Evolutionary conservation across 2,113 vertebrate genomes (phyloP), one percentile per base, ranked within the genome.

Genomic region (Hyperopisus bebe): DNA sequence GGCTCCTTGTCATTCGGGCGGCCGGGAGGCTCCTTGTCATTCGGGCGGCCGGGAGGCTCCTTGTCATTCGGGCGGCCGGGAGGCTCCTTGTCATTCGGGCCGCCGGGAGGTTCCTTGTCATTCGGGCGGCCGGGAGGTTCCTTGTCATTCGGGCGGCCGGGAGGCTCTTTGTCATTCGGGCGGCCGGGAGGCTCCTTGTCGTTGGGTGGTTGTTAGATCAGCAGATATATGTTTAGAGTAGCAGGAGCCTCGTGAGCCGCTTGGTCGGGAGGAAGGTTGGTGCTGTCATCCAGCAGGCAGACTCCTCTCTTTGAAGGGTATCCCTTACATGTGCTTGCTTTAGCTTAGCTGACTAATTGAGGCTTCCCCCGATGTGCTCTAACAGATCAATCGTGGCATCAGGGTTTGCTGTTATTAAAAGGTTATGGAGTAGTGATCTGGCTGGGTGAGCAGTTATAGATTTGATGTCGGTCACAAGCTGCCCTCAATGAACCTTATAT

Each of bases 141-240:
- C 48, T 50, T 50, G 48, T 50, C 48, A 6, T 44, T 44, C 39
- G 44, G 9, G 48, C 0, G 51, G 17, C 17, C 39, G 44, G 9
- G 48, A 0, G 51, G 17, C 17, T 53, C 17, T 17, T 27, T 66
- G 58, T 66, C n/a, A 10, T 27, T 66, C 0, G 74, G 27, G 39
- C 1, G 1, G 51, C 46, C 3, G 35, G 80, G 88, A 48, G 21
- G 44, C 46, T 82, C 87, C 2, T 83, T 90, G 90, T 88, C 88
- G 88, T 89, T 77, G 19, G 84, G 46, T 35, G 17, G n/a, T 90
- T 83, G 88, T 90, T 90, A 86, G 83, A 89, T 47, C 88, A 85
- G 80, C 91, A 90, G 87, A 88, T 89, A 88, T 85, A 50, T 86
- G 80, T 44, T n/a, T 85, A 39, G 70, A 19, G 1, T 35, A 7